Base-by-base conservation (phyloP, 2,888 invertebrate species). In the Mycalesis mineus region DNA sequence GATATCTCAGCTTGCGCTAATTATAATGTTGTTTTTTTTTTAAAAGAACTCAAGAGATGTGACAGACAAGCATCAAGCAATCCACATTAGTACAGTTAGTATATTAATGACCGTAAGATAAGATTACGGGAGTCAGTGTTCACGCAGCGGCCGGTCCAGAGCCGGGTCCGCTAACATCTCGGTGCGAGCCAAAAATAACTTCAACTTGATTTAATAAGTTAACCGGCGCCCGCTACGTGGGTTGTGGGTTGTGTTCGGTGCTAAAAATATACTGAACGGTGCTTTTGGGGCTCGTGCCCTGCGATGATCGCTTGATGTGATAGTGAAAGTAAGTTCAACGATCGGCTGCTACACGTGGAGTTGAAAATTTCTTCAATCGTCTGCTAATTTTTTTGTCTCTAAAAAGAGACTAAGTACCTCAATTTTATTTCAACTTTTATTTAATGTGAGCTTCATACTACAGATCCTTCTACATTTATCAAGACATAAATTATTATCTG, bases 41-140 rank as follows among this genome's bases (percentile, higher is more conserved):
- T n/a, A n/a, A n/a, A n/a, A n/a, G n/a, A 22, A 22, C 22, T 22
- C 2, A 22, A 22, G 22, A 22, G 22, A 33, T 36, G 11, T 36
- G 36, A 11, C 36, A 36, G 11, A 9, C 45, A 13, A 11, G 61
- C 29, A 36, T n/a, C 22, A 14, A 48, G 31, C 55, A 28, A 9
- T 22, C 28, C 11, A 9, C 11, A 17, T 15, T 17, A 39, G 22
- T 55, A 4, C 22, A 55, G 47, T 29, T 28, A 28, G 58, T 60
- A 58, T 49, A 40, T 56, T 60, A 61, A 61, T 61, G 64, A 63
- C 62, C 63, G 62, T 58, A 58, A 63, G 72, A 72, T 70, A 71
- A 71, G 64, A 68, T 62, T 66, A 65, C 62, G 61, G 58, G 67
- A 62, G 63, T 59, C 74, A 76, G 75, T 74, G 64, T 55, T 65